These are phyloP conservation scores for Lycaon pictus DNA, from an alignment of 2,113 vertebrate species.

Conservation along the genomic window DNA sequence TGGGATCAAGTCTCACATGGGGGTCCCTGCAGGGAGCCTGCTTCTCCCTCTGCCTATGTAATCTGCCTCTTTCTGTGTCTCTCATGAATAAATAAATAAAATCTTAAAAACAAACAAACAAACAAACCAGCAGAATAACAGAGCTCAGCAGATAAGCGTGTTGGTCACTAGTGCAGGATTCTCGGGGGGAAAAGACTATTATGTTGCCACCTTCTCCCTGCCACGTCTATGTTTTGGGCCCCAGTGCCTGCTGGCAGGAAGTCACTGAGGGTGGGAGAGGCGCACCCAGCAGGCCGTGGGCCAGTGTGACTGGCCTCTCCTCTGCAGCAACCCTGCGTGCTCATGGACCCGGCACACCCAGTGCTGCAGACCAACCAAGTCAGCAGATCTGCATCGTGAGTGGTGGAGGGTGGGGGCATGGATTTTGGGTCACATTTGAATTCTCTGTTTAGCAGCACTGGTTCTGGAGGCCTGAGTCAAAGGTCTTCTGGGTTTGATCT, in stretches of 20 bases:
- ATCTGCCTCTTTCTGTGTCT: too few relatives aligned
- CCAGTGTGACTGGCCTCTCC: background rate
- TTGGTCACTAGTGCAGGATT: background rate
- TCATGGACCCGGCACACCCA: rapidly evolving
- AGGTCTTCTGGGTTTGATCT: background rate
- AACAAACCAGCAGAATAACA: background rate
- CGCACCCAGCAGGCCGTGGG: too few relatives aligned
- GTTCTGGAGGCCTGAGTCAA: background rate
- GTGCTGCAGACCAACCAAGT: too few relatives aligned
- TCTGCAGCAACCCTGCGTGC: background rate
- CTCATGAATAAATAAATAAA: too few relatives aligned
- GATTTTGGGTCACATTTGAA: background rate
- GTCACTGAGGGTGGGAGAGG: background rate
- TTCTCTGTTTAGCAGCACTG: background rate
- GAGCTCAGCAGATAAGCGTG: background rate
- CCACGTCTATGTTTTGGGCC: background rate
- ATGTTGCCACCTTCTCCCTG: background rate
- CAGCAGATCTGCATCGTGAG: background rate
- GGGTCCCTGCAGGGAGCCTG: too few relatives aligned
- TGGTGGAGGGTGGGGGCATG: rapidly evolving
- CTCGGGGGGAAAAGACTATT: background rate
- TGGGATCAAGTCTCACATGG: too few relatives aligned
- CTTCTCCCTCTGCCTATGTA: too few relatives aligned
- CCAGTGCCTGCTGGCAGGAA: background rate
- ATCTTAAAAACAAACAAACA: background rate